Conservation (phyloP, 1,140 invertebrate genomes). For the Drosophila watanabei region DNA sequence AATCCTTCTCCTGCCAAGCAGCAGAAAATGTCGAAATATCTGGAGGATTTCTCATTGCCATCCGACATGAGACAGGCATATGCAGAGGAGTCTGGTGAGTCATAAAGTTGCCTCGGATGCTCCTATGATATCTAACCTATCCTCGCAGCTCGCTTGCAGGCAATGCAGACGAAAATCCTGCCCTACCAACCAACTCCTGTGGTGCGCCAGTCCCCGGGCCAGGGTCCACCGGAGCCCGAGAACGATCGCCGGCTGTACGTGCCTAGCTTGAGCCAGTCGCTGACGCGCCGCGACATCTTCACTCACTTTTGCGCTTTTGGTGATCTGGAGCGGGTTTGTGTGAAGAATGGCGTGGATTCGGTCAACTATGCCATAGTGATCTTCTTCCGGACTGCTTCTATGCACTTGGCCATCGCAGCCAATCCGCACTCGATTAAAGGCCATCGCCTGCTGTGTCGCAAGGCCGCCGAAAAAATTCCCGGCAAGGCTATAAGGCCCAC, state of each 20-base stretch:
- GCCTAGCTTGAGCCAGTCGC: not conserved
- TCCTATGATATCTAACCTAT: no score
- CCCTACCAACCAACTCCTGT: not conserved
- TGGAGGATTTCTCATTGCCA: not conserved
- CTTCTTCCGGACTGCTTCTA: not conserved
- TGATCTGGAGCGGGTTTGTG: not conserved
- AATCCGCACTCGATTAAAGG: constrained; percentile 7
- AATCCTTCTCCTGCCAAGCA: not conserved
- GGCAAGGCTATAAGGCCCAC: not conserved
- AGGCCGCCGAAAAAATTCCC: not conserved
- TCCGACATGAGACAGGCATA: not conserved
- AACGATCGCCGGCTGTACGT: constrained; percentile 7
- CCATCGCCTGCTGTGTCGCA: not conserved
- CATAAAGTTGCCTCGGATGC: not conserved
- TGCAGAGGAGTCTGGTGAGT: not conserved
- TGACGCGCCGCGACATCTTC: constrained; percentile 9
- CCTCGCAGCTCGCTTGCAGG: not conserved
- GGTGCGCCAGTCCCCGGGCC: not conserved
- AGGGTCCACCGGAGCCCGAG: not conserved
- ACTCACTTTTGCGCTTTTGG: not conserved
- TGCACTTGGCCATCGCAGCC: not conserved
- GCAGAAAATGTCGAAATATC: not conserved
- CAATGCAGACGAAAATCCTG: not conserved
- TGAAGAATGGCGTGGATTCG: not conserved
- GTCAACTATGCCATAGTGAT: constrained; percentile 2